Percentiles rank a stretch among this genome's conserved stretches.
These are phyloP conservation scores for Rhabdornis inornatus DNA, from an alignment of 2,113 vertebrate species.

Conservation along the genomic window DNA sequence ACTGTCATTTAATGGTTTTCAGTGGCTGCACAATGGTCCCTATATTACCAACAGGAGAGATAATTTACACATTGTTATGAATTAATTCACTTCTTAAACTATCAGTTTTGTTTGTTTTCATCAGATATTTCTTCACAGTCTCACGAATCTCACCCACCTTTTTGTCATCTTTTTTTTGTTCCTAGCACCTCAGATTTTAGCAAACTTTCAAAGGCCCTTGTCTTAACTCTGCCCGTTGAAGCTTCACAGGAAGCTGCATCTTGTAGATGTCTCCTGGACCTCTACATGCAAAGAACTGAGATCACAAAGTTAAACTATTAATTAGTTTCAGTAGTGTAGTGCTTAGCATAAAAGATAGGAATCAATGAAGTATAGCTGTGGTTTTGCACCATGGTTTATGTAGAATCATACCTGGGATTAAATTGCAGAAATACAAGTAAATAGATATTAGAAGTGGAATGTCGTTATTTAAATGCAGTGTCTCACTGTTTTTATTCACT, in stretches of 20 bases:
- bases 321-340: neutral
- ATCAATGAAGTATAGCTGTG: neutral
- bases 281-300: neutral
- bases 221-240: neutral
- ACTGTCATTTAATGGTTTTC: neutral
- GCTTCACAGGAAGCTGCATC: neutral
- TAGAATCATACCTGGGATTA: neutral
- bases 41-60: neutral
- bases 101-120: neutral
- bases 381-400: neutral
- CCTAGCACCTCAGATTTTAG: neutral
- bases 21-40: neutral
- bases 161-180: neutral
- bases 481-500: neutral
- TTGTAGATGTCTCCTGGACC: neutral
- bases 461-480: neutral
- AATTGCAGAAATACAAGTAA: neutral
- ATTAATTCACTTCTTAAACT: neutral
- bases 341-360: neutral
- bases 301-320: neutral
- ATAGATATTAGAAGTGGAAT: neutral
- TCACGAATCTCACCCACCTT: neutral
- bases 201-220: neutral
- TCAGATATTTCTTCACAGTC: neutral
- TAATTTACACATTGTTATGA: neutral